phyloP scores from a whole-genome alignment of 2,797 vertebrate species.

The Kryptolebias ocellatus region DNA sequence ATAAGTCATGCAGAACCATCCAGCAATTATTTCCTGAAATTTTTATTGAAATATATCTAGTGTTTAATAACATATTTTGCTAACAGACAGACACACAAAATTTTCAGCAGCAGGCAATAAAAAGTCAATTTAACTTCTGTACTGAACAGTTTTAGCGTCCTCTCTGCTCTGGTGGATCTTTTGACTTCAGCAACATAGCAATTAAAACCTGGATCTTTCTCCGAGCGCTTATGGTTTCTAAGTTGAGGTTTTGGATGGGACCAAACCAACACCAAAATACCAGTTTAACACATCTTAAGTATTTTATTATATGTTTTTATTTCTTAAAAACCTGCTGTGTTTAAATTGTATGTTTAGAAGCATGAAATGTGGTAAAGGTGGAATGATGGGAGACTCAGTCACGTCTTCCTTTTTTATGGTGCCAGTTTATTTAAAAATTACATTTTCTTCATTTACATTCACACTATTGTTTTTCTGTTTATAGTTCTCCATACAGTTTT shows the following conservation, averaged over 20 bases:
- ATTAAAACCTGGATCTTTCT: constrained; percentile 64
- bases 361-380: background rate
- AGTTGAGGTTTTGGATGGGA: constrained; percentile 19
- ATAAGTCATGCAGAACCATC: too few relatives aligned
- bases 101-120: background rate
- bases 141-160: constrained; percentile 24
- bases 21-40: too few relatives aligned
- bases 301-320: constrained; percentile 25
- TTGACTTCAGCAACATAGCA: constrained; percentile 53
- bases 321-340: constrained; percentile 39
- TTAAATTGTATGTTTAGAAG: constrained; percentile 25
- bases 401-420: too few relatives aligned
- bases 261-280: constrained; percentile 54
- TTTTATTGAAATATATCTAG: too few relatives aligned
- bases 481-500: too few relatives aligned
- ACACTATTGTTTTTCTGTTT: background rate
- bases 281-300: constrained; percentile 40
- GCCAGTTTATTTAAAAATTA: background rate
- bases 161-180: constrained; percentile 42
- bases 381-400: constrained; percentile 7
- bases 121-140: background rate
- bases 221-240: constrained; percentile 37
- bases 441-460: background rate
- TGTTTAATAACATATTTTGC: too few relatives aligned
- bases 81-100: too few relatives aligned